Evolutionary conservation across 53 echinoderm and acorn worm species (phyloP), one percentile per base, ranked within the genome.

Genomic region (Actinopyga echinites): DNA sequence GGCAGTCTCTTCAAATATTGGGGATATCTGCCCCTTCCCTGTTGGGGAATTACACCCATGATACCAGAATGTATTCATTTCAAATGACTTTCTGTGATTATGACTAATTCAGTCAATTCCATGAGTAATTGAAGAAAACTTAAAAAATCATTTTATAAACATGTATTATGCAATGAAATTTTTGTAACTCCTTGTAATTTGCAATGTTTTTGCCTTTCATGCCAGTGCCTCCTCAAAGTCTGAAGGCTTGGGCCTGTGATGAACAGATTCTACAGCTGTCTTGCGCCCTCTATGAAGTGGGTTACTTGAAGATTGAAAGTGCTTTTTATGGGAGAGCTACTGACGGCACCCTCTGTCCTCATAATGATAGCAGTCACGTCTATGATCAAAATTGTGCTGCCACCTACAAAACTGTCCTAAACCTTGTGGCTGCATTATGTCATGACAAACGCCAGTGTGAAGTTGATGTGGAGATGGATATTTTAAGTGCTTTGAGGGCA

Each of bases 321-420:
- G 91, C 83, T 0, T 94, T 94, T 87, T 94, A 91, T 36, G 91
- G 94, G 22, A 80, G 94, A 6, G 65, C 61, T 3, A 66, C 75
- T 26, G 84, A 83, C 19, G 55, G 75, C 13, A 52, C 55, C 55
- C 57, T 90, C 15, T 90, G 90, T 44, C 90, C 84, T 17, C 84
- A 80, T 55, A 68, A 45, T 21, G 83, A 77, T 20, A 79, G 86
- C 34, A 94, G 86, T 38, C 94, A 94, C 80, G 80, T 83, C 19
- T 89, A 91, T 78, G 82, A 79, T 52, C 43, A 64, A 6, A 60
- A 56, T 11, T 94, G 94, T 45, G 64, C 74, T 1, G 84, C 93
- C 0, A 75, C 83, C 24, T 5, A 17, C 8, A 5, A 19, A 54
- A 74, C 84, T 3, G 68, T 91, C 5, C 45, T 83, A 1, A 77